Conservation (phyloP, 2,888 invertebrate species). For the Eucriotettix oculatus region DNA sequence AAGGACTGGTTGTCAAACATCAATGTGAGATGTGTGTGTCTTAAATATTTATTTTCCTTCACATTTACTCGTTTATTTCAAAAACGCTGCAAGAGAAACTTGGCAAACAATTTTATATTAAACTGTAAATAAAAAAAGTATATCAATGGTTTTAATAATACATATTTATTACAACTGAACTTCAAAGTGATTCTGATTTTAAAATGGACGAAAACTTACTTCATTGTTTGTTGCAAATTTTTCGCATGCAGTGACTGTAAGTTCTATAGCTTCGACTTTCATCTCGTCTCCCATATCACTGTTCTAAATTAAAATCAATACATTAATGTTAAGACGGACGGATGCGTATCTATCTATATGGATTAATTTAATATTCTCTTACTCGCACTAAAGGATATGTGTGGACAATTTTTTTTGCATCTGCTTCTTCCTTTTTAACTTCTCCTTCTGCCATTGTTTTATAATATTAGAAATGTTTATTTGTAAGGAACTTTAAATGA, state of each 20-base stretch:
- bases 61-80: not conserved
- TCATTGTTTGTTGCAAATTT: conserved; percentile 75
- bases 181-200: too few relatives aligned
- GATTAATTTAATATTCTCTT: conserved; percentile 19
- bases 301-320: conserved; percentile 37
- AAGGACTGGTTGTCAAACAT: too few relatives aligned
- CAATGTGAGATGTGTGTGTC: too few relatives aligned
- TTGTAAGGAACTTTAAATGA: too few relatives aligned
- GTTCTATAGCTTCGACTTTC: conserved; percentile 74
- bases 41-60: not conserved
- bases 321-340: not conserved
- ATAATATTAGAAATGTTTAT: too few relatives aligned
- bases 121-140: too few relatives aligned
- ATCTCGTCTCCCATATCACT: conserved; percentile 91
- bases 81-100: not conserved
- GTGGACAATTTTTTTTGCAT: conserved; percentile 51
- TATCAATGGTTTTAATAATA: too few relatives aligned
- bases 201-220: conserved; percentile 27
- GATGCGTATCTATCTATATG: not conserved
- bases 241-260: conserved; percentile 86
- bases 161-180: too few relatives aligned
- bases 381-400: conserved; percentile 74
- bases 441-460: not conserved
- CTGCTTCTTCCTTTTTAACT: conserved; percentile 23
- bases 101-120: not conserved